These are phyloP conservation scores for Manacus vitellinus DNA, from an alignment of 2,113 vertebrate species.

Conservation along the genomic window DNA sequence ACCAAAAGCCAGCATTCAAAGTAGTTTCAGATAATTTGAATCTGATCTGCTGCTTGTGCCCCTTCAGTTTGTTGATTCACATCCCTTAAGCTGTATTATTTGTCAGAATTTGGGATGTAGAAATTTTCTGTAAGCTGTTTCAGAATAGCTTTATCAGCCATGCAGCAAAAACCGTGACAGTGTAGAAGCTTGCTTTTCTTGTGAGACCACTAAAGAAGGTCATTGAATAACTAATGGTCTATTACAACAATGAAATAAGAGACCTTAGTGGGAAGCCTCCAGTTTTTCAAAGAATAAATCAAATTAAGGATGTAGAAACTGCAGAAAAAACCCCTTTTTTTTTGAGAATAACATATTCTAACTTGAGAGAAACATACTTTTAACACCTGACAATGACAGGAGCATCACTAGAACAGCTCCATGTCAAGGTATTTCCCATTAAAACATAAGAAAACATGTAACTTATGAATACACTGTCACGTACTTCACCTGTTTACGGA, in stretches of 20 bases:
- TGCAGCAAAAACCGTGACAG: slow-evolving; percentile 1
- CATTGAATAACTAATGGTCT: slow-evolving; percentile 62
- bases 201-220: slow-evolving; percentile 56
- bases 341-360: neutral
- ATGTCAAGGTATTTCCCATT: neutral
- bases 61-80: neutral
- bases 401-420: neutral
- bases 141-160: slow-evolving; percentile 39
- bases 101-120: neutral
- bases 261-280: slow-evolving; percentile 28
- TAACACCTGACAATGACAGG: neutral
- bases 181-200: slow-evolving; percentile 33
- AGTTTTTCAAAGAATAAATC: slow-evolving; percentile 56
- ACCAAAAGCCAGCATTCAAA: neutral
- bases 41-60: neutral
- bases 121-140: neutral
- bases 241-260: slow-evolving; percentile 29
- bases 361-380: neutral
- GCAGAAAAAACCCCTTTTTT: neutral
- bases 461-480: neutral
- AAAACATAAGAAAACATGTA: neutral
- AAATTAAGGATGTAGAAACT: slow-evolving; percentile 28
- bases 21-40: neutral
- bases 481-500: neutral
- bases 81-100: neutral